These are phyloP conservation scores for Margarornis squamiger DNA, from an alignment of 2,797 vertebrate genomes.

Conservation along the genomic window DNA sequence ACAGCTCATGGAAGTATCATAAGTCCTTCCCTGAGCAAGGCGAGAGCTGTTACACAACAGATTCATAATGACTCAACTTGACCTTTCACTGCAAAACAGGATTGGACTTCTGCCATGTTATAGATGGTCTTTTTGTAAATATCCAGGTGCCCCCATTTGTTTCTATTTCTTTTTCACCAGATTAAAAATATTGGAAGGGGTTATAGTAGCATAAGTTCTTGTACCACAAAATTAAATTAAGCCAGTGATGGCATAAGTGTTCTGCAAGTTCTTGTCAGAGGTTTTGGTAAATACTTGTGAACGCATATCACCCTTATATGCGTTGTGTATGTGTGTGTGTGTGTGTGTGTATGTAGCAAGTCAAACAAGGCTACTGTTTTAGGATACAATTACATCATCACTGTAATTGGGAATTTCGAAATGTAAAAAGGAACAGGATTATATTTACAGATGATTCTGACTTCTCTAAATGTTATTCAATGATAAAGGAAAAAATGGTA, in stretches of 20 bases:
- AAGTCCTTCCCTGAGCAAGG: neutral
- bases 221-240: neutral
- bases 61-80: neutral
- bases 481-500: neutral
- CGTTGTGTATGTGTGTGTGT: too few relatives aligned
- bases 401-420: neutral
- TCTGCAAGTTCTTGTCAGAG: neutral
- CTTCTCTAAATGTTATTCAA: neutral
- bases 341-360: neutral
- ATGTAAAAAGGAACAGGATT: neutral
- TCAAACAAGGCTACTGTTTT: neutral
- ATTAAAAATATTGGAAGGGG: neutral
- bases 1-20: neutral
- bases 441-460: neutral
- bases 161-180: neutral
- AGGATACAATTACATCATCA: neutral
- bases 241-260: too few relatives aligned
- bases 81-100: neutral
- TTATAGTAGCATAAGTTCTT: neutral
- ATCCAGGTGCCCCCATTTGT: neutral
- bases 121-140: neutral
- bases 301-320: accelerated
- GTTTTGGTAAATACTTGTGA: neutral
- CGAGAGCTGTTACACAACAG: neutral
- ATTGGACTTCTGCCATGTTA: neutral